Evolutionary conservation across 2,113 vertebrate species (phyloP), one percentile per base, ranked within the genome.

Genomic region (Proterorhinus semilunaris): DNA sequence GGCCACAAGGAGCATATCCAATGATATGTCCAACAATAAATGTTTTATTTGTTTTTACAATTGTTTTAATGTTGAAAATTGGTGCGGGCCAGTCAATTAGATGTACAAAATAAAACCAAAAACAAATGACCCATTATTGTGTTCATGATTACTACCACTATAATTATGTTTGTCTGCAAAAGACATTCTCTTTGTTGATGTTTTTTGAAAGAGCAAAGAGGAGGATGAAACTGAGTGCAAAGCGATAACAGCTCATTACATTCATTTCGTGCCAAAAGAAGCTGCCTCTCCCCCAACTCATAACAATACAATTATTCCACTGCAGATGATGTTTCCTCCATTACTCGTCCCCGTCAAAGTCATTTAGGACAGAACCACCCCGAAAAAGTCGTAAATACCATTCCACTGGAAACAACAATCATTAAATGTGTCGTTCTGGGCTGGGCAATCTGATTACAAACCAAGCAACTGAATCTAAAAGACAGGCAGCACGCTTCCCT

Each of bases 221-320:
- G 10, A 47, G 46, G 46, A 47, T 6, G 7, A 47, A 47, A 7
- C 10, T 6, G 21, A 21, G 21, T 61, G 58, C 15, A 15, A n/a
- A 1, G 1, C 0, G 9, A 10, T 0, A 12, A 63, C 68, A 7
- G 16, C 66, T 74, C 66, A 51, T 51, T 69, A 42, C 63, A 62
- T 71, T 71, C 64, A 72, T 71, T 68, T 11, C 8, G 54, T 79
- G 52, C 54, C 47, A 69, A 59, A 76, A 66, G 58, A 27, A 52
- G 49, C 21, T 36, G 53, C 64, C 70, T 72, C 49, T 51, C 62
- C 58, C 58, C 44, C 6, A 61, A 16, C 47, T 73, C 8, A 42
- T 42, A 74, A 62, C 45, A 51, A 51, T 58, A 11, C 68, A 64
- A 75, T 74, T 68, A 81, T 44, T 45, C 10, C 50, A 49, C 21